A percentile compares a stretch with the other conserved stretches of the same genome.
Evolutionary conservation across 2,888 invertebrate species (phyloP).

Genomic region (Agelastica alni): DNA sequence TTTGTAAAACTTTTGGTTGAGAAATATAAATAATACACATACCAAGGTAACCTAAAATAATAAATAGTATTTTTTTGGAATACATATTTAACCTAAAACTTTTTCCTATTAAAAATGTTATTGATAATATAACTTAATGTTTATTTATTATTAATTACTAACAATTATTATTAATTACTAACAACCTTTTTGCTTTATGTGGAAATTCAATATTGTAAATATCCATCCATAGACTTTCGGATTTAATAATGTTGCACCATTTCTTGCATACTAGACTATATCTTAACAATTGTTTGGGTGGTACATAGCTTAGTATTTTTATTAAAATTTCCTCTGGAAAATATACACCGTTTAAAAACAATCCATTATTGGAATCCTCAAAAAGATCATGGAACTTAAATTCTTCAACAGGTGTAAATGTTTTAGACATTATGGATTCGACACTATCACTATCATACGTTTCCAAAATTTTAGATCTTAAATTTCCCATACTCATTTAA

Average conservation of each 20-base stretch:
- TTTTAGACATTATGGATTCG: not conserved
- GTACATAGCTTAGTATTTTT: constrained; percentile 55
- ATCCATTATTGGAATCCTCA: constrained; percentile 47
- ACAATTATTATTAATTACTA: not conserved
- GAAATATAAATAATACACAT: constrained; percentile 55
- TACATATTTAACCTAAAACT: no score
- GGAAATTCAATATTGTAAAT: constrained; percentile 41
- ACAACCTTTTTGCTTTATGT: constrained; percentile 38
- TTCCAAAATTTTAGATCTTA: no score
- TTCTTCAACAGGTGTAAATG: constrained; percentile 23
- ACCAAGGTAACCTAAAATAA: constrained; percentile 49
- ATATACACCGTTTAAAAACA: constrained; percentile 49
- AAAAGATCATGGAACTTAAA: constrained; percentile 36
- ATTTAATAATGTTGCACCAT: constrained; percentile 58
- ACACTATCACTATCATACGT: no score
- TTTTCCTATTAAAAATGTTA: no score
- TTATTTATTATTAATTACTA: not conserved
- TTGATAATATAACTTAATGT: no score
- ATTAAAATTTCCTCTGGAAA: constrained; percentile 60
- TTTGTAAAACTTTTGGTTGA: constrained; percentile 56
- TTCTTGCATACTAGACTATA: constrained; percentile 59
- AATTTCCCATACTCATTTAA: no score
- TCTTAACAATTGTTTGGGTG: constrained; percentile 53
- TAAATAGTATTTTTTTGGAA: no score
- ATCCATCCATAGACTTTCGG: constrained; percentile 46